Base-by-base conservation (phyloP, 2,797 vertebrate species). In the Myotis planiceps region DNA sequence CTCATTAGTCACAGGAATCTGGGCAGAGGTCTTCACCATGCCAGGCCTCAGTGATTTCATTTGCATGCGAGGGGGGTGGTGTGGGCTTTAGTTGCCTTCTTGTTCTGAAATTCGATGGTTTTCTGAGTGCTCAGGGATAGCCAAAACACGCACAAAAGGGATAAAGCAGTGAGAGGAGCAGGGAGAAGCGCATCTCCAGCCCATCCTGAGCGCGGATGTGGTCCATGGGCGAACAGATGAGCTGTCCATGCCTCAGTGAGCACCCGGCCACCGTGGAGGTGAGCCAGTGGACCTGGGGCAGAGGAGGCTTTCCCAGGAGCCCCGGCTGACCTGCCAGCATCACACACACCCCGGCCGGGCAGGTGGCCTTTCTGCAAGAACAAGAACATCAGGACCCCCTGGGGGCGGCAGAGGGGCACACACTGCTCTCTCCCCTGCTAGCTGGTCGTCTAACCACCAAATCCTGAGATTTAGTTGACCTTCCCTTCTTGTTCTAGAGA, bases 211-310 rank as follows among this genome's bases (percentile, higher is more conserved):
- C 16, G 21, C 0, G 0, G 83, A 66, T 15, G 29, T 65, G 68
- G 89, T 37, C 88, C 90, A 69, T 14, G 0, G 55, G 58, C 18
- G 78, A 95, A 88, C 89, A 93, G 51, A 95, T 5, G 93, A 91
- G 25, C 37, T 21, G 29, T 45, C 42, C 78, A 80, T 0, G 53
- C 80, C 53, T 94, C 72, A 63, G 60, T 71, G 75, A 84, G 51
- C 39, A 37, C 72, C 53, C 29, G 58, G 8, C 32, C 74, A 58
- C 37, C 37, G 13, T 91, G 92, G 68, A 79, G 69, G 25, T 1
- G 29, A 81, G 71, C 68, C 91, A 74, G 5, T 0, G 12, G 92
- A 83, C 90, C 6, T 9, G 9, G n/a, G 49, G 9, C 6, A 42
- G 47, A 82, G 34, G n/a, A 53, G 16, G 55, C n/a, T n/a, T 15